phyloP scores from a whole-genome alignment of 2,888 invertebrate species.

The Arenicola marina region DNA sequence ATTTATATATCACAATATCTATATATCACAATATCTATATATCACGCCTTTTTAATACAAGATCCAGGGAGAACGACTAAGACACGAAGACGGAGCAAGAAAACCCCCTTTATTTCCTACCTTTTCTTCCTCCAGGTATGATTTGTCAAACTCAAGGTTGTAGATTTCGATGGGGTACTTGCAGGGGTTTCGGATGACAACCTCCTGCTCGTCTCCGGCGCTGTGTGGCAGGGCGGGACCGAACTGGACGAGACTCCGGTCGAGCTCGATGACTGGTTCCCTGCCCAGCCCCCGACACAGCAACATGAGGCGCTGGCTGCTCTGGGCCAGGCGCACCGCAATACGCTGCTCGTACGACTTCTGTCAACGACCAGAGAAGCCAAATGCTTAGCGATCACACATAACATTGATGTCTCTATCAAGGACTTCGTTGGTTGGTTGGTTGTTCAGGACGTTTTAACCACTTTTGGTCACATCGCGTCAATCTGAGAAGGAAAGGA shows the following conservation, averaged over 20 bases:
- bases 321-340: slow-evolving; percentile 56
- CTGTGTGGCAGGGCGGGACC: slow-evolving; percentile 71
- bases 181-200: slow-evolving; percentile 70
- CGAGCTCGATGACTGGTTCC: slow-evolving; percentile 60
- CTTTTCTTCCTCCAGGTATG: slow-evolving; percentile 60
- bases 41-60: too few relatives aligned
- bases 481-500: too few relatives aligned
- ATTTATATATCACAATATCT: too few relatives aligned
- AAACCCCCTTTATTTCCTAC: slow-evolving; percentile 39
- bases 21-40: too few relatives aligned
- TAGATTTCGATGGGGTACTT: slow-evolving; percentile 72
- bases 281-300: slow-evolving; percentile 58
- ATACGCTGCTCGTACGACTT: slow-evolving; percentile 58
- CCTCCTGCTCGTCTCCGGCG: slow-evolving; percentile 66
- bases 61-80: too few relatives aligned
- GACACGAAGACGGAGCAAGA: too few relatives aligned
- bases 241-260: slow-evolving; percentile 65
- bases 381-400: too few relatives aligned
- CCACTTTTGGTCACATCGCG: too few relatives aligned
- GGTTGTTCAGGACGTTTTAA: too few relatives aligned
- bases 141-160: slow-evolving; percentile 70
- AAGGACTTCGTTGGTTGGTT: too few relatives aligned
- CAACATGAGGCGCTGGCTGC: slow-evolving; percentile 57
- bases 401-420: too few relatives aligned
- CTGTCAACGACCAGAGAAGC: too few relatives aligned